A percentile compares a stretch with the other conserved stretches of the same genome.
phyloP scores from a whole-genome alignment of 2,797 vertebrate genomes.

The Schizopygopsis malacanthus region DNA sequence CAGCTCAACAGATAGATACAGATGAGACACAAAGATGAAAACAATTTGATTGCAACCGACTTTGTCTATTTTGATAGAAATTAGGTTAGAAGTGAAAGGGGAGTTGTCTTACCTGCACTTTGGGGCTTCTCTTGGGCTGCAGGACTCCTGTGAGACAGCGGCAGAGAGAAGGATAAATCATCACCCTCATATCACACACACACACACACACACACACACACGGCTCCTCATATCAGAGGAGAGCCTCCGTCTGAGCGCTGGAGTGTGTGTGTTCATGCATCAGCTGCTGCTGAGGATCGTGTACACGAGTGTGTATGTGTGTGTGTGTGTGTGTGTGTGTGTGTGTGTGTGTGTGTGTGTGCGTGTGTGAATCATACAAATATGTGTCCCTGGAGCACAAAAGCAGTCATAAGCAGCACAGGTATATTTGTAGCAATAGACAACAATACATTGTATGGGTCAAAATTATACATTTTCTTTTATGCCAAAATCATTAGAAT shows the following conservation, averaged over 20 bases:
- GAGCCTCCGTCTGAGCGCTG: neutral
- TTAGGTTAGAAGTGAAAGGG: neutral
- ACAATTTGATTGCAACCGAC: neutral
- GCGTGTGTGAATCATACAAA: neutral
- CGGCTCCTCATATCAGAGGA: neutral
- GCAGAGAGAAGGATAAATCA: constrained; percentile 86
- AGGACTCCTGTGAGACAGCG: constrained; percentile 96
- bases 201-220: constrained; percentile 2
- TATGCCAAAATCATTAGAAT: no score
- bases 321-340: neutral
- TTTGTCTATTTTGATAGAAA: neutral
- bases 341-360: no score
- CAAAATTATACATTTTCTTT: no score
- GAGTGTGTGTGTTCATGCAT: neutral
- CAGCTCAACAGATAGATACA: neutral
- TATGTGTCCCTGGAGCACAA: neutral
- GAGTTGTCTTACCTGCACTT: constrained; percentile 94
- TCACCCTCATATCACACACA: constrained; percentile 44
- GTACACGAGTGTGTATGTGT: neutral
- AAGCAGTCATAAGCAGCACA: no score
- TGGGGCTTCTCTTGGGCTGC: constrained; percentile 97
- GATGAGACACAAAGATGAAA: neutral
- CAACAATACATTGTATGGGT: no score
- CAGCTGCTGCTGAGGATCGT: neutral
- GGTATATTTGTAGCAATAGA: no score